These are phyloP conservation scores for Metellina segmentata DNA, from an alignment of 2,888 invertebrate genomes.

Conservation along the genomic window DNA sequence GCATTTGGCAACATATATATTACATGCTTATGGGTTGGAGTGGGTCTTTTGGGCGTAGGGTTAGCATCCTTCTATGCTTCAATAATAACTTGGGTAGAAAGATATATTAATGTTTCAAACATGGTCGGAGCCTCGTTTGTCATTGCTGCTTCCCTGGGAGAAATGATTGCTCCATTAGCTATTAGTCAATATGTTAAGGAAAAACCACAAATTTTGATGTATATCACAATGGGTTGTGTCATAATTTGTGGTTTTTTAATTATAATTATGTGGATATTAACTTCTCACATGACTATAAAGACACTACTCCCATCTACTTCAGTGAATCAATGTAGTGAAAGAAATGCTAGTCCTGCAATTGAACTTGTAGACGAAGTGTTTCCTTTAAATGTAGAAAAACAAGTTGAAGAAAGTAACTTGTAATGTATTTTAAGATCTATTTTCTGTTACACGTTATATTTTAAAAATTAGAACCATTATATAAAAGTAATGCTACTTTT, in stretches of 20 bases:
- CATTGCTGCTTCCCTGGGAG: constrained; percentile 76
- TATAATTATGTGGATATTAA: constrained; percentile 41
- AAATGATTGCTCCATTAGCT: constrained; percentile 76
- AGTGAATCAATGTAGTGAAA: not conserved
- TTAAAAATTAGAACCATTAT: too few species aligned
- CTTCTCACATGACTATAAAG: constrained; percentile 7
- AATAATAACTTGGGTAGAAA: constrained; percentile 73
- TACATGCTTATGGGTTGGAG: constrained; percentile 74
- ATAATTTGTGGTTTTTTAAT: constrained; percentile 45
- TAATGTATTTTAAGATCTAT: not conserved
- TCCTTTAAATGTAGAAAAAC: not conserved
- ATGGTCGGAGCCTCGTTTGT: constrained; percentile 76
- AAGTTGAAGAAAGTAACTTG: not conserved
- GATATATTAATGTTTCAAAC: constrained; percentile 69
- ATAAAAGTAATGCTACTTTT: too few species aligned
- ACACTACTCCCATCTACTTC: not conserved
- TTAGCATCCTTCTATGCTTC: constrained; percentile 77
- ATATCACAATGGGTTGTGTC: constrained; percentile 49
- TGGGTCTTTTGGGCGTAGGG: constrained; percentile 67
- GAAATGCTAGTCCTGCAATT: not conserved
- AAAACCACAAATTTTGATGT: constrained; percentile 68
- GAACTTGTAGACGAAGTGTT: not conserved
- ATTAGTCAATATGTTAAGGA: constrained; percentile 77
- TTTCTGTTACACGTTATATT: too few species aligned
- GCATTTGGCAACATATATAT: constrained; percentile 43